Percentiles rank a stretch among this genome's conserved stretches.
These are phyloP conservation scores for Xanthia togata DNA, from an alignment of 2,888 invertebrate species.

Conservation along the genomic window DNA sequence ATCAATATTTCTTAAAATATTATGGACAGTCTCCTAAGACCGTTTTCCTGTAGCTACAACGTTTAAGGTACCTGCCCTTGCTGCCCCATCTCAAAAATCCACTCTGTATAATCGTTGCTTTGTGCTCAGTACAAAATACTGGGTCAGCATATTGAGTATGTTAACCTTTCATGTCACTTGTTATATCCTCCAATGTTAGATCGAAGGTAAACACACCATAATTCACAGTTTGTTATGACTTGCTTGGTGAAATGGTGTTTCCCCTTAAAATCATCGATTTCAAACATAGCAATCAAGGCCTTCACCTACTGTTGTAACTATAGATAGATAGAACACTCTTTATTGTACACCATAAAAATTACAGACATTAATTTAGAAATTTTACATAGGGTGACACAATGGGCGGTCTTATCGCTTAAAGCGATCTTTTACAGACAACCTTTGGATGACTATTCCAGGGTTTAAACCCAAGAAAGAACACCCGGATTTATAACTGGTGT, in stretches of 20 bases:
- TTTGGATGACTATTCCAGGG: too few relatives aligned
- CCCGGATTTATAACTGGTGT: background rate
- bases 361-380: too few relatives aligned
- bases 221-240: conserved; percentile 34
- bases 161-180: conserved; percentile 25
- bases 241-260: conserved; percentile 1
- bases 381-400: too few relatives aligned
- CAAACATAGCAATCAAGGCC: conserved; percentile 30
- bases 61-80: background rate
- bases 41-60: too few relatives aligned
- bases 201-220: conserved; percentile 49
- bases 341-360: too few relatives aligned
- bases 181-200: conserved; percentile 6
- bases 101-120: background rate
- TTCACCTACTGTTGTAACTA: conserved; percentile 23
- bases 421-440: too few relatives aligned
- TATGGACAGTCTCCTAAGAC: too few relatives aligned
- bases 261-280: conserved; percentile 24
- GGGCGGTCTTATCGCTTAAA: too few relatives aligned
- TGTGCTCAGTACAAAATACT: background rate
- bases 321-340: too few relatives aligned
- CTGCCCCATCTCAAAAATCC: background rate
- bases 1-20: too few relatives aligned
- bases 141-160: conserved; percentile 11
- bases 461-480: background rate